Conservation (phyloP, 2,888 invertebrate species). For the Ormia ochracea region DNA sequence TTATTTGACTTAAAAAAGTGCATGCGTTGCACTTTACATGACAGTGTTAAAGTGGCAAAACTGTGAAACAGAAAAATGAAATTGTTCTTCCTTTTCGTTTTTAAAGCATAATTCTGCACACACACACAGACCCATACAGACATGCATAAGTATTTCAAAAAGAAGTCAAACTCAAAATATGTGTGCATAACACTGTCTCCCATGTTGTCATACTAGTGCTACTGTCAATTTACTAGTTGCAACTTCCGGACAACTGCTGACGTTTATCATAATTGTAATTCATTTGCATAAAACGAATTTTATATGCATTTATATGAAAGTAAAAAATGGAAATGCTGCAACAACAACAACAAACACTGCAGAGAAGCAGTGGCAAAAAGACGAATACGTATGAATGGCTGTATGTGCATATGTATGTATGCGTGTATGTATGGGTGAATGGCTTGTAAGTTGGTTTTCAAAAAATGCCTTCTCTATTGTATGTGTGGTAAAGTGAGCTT, state of each 20-base stretch:
- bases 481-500: conserved; percentile 15
- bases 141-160: not conserved
- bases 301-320: conserved; percentile 67
- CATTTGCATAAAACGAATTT: conserved; percentile 70
- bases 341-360: not conserved
- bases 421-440: not conserved
- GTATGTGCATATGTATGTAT: not conserved
- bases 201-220: conserved; percentile 57
- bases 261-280: conserved; percentile 75
- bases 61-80: conserved; percentile 24
- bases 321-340: not conserved
- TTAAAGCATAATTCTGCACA: too few relatives aligned
- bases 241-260: conserved; percentile 75
- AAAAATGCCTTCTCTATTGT: conserved; percentile 36
- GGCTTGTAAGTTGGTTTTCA: conserved; percentile 5
- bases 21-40: conserved; percentile 50
- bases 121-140: not conserved
- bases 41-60: conserved; percentile 57
- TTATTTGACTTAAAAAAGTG: conserved; percentile 50
- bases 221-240: conserved; percentile 68
- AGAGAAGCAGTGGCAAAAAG: conserved; percentile 2
- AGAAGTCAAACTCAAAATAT: conserved; percentile 24
- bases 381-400: not conserved
- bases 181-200: conserved; percentile 49
- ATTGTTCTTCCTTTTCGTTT: not conserved